phyloP scores from a whole-genome alignment of 2,113 vertebrate species.

The Pterocles gutturalis region DNA sequence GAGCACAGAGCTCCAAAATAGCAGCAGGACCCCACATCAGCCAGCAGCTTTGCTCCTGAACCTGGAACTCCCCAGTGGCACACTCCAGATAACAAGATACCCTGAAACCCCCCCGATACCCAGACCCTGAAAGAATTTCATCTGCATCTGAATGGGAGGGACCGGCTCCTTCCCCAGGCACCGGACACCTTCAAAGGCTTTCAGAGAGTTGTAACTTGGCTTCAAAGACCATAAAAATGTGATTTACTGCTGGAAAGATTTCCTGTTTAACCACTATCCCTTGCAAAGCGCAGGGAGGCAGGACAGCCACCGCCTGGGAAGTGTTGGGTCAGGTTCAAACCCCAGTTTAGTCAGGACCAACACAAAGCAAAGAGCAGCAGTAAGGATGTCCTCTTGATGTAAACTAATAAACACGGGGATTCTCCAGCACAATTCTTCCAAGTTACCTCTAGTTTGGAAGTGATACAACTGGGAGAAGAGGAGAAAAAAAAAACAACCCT shows the following conservation, averaged over 20 bases:
- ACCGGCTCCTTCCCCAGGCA: neutral
- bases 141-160: constrained; percentile 38
- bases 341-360: no score
- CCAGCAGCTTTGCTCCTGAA: neutral
- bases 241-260: neutral
- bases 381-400: fast-evolving
- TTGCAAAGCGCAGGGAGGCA: neutral
- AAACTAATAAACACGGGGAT: neutral
- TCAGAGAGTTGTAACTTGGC: neutral
- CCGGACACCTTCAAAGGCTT: constrained; percentile 50
- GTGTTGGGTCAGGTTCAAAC: fast-evolving
- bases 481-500: no score
- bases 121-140: neutral
- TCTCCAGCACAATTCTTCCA: neutral
- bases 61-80: neutral
- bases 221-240: neutral
- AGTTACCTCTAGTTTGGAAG: neutral
- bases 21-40: neutral
- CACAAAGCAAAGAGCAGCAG: neutral
- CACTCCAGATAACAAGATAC: neutral
- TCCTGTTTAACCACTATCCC: neutral
- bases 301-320: fast-evolving
- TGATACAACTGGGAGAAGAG: neutral
- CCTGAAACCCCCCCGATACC: neutral
- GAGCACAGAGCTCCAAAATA: neutral